Evolutionary conservation across 2,113 vertebrate species (phyloP).

Genomic region (Clarias gariepinus): DNA sequence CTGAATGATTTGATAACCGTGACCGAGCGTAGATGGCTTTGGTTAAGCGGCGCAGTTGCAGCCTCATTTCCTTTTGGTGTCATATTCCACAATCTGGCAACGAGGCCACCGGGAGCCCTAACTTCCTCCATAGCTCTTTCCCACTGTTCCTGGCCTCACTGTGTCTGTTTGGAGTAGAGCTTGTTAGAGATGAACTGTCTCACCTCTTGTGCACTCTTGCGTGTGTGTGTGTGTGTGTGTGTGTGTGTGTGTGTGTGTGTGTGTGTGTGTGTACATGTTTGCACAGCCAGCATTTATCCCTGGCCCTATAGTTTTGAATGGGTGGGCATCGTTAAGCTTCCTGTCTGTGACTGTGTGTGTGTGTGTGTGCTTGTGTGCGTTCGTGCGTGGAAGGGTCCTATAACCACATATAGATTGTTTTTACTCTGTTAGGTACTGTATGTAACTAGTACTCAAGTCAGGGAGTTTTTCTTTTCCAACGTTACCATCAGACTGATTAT

Average conservation of each 20-base stretch:
- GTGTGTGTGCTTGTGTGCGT: not conserved
- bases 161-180: conserved; percentile 5
- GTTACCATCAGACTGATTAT: too few relatives aligned
- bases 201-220: not conserved
- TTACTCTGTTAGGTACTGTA: not conserved
- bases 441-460: not conserved
- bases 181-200: conserved; percentile 26
- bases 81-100: conserved; percentile 17
- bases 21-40: not conserved
- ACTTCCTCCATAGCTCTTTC: not conserved
- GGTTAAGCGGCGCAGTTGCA: not conserved
- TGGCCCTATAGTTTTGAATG: too few relatives aligned
- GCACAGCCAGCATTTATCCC: too few relatives aligned
- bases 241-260: not conserved
- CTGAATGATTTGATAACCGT: conserved; percentile 20
- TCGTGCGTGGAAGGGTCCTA: not conserved
- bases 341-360: too few relatives aligned
- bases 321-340: too few relatives aligned
- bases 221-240: conserved; percentile 20
- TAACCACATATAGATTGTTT: too few relatives aligned
- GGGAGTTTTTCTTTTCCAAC: too few relatives aligned
- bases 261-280: not conserved
- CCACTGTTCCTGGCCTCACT: not conserved
- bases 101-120: not conserved
- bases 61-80: conserved; percentile 7